Percentiles rank a stretch among this genome's conserved stretches.
Evolutionary conservation across 2,797 vertebrate genomes (phyloP).

Genomic region (Chloroceryle amazona): DNA sequence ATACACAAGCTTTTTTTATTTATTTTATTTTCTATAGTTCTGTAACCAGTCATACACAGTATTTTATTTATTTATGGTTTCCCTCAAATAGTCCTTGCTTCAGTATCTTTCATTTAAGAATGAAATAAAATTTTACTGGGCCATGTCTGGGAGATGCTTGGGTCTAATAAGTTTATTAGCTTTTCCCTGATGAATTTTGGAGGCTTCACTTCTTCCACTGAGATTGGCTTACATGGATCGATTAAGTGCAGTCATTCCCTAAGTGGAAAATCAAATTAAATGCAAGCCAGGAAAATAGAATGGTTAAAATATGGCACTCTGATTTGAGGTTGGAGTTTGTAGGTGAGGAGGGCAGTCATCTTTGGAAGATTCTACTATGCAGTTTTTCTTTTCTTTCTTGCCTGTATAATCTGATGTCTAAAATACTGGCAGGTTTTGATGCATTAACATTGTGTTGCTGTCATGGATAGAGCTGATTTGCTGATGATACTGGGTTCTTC

Average conservation of each 20-base stretch:
- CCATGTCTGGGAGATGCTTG: neutral
- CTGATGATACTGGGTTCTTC: neutral
- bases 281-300: neutral
- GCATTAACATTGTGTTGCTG: neutral
- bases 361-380: neutral
- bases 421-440: neutral
- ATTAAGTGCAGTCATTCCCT: constrained; percentile 28
- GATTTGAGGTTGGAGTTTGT: neutral
- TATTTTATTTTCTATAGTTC: neutral
- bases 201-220: constrained; percentile 25
- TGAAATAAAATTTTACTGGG: constrained; percentile 14
- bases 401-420: neutral
- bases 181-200: constrained; percentile 51
- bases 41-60: neutral
- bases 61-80: constrained; percentile 27
- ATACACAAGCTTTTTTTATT: neutral
- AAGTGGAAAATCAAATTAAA: constrained; percentile 51
- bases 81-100: neutral
- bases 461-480: neutral
- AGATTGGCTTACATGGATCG: neutral
- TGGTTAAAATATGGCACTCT: neutral
- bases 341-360: neutral
- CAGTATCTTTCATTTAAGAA: constrained; percentile 26
- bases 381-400: neutral
- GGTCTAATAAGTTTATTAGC: constrained; percentile 22